Evolutionary conservation across 2,888 invertebrate species (phyloP).

Genomic region (Agriopis marginaria): DNA sequence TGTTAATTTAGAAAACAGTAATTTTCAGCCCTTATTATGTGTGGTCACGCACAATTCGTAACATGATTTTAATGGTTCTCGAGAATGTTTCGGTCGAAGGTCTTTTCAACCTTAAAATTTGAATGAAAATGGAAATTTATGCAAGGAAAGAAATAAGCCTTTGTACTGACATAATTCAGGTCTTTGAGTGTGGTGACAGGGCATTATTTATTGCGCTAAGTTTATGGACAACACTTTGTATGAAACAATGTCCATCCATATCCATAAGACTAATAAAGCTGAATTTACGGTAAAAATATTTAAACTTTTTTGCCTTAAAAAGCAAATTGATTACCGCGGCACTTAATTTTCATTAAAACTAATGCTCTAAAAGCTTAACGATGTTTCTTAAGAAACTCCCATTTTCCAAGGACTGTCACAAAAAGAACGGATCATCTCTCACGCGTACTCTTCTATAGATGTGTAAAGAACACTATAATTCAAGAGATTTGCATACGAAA

Average conservation of each 20-base stretch:
- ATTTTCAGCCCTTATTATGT: conserved; percentile 42
- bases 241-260: not conserved
- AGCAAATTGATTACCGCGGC: not conserved
- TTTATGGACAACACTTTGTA: not conserved
- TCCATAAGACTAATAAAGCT: no score
- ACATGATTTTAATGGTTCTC: conserved; percentile 31
- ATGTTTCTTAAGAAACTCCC: conserved; percentile 2
- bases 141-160: conserved; percentile 13
- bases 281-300: not conserved
- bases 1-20: conserved; percentile 33
- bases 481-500: conserved; percentile 25
- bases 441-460: not conserved
- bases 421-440: not conserved
- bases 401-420: not conserved
- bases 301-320: not conserved
- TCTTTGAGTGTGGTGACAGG: not conserved
- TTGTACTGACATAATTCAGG: not conserved
- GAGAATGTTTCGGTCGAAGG: conserved; percentile 23
- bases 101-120: conserved; percentile 14
- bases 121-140: conserved; percentile 26
- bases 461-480: conserved; percentile 7
- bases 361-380: conserved; percentile 4
- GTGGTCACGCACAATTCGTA: conserved; percentile 46
- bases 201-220: not conserved
- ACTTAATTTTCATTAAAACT: not conserved